Conservation (phyloP, 2,797 vertebrate genomes). For the Anolis apletophallus region DNA sequence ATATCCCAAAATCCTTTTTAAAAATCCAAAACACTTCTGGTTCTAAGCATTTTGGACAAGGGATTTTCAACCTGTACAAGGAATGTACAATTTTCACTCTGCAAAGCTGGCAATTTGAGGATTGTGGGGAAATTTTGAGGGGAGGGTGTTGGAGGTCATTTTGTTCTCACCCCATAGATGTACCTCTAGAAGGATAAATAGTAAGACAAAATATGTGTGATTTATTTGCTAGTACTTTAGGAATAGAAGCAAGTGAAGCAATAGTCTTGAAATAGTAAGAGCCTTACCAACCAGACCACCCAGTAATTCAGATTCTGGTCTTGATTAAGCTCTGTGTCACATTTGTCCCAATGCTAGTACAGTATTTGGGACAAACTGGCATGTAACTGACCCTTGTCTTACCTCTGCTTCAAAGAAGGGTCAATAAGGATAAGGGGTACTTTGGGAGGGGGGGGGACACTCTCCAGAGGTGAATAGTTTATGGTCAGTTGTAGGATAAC, state of each 20-base stretch:
- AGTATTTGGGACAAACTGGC: conserved; percentile 17
- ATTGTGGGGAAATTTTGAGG: too few species aligned
- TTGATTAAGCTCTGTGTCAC: conserved; percentile 26
- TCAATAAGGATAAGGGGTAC: conserved; percentile 32
- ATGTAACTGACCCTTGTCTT: conserved; percentile 41
- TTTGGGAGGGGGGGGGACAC: neutral
- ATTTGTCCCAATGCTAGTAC: conserved; percentile 23
- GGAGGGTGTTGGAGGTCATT: too few species aligned
- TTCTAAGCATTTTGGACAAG: too few species aligned
- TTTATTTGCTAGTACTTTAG: conserved; percentile 7
- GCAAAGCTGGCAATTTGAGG: too few species aligned
- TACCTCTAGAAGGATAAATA: neutral
- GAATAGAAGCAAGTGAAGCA: neutral
- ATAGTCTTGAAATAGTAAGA: neutral
- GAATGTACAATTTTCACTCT: too few species aligned
- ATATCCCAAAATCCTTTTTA: too few species aligned
- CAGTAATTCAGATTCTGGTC: conserved; percentile 27
- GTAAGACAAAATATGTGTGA: neutral
- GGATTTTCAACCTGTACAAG: too few species aligned
- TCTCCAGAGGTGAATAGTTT: conserved; percentile 37
- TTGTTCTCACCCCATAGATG: too few species aligned
- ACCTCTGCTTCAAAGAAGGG: conserved; percentile 42
- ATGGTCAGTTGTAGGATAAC: conserved; percentile 47
- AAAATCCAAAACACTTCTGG: too few species aligned
- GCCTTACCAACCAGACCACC: conserved; percentile 17